Conservation (phyloP, 2,888 invertebrate genomes). For the Eueremaeus valkanovi region DNA sequence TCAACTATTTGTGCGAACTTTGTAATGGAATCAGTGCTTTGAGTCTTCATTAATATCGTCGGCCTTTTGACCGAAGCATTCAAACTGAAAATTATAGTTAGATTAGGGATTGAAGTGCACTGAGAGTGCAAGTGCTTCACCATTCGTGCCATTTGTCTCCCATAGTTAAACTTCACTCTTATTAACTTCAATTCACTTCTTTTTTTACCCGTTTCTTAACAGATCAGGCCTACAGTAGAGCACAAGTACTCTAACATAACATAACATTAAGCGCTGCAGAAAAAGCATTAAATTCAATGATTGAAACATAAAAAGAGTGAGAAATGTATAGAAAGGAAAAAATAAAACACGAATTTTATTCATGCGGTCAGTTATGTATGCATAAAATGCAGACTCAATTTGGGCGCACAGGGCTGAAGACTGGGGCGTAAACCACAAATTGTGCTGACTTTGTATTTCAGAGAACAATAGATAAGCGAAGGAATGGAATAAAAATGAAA, state of each 20-base stretch:
- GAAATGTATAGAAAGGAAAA: neutral
- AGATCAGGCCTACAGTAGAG: neutral
- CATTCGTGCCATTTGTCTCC: neutral
- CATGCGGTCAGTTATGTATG: constrained; percentile 7
- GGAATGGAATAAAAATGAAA: neutral
- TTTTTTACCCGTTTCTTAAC: neutral
- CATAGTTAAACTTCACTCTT: neutral
- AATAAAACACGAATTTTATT: constrained; percentile 8
- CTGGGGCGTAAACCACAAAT: neutral
- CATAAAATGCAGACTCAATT: constrained; percentile 4
- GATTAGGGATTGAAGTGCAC: constrained; percentile 11
- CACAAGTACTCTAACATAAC: neutral
- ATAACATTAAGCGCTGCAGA: neutral
- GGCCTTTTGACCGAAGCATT: neutral
- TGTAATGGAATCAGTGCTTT: neutral
- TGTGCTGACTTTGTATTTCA: neutral
- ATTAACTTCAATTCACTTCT: neutral
- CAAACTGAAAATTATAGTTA: constrained; percentile 13
- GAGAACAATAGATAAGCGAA: neutral
- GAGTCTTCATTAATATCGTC: neutral
- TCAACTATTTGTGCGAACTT: neutral
- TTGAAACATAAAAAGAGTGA: neutral
- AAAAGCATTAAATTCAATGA: neutral
- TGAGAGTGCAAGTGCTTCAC: constrained; percentile 1
- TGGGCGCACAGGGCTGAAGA: neutral